Evolutionary conservation across 2,797 vertebrate species (phyloP).

Genomic region (Caiman crocodilus): DNA sequence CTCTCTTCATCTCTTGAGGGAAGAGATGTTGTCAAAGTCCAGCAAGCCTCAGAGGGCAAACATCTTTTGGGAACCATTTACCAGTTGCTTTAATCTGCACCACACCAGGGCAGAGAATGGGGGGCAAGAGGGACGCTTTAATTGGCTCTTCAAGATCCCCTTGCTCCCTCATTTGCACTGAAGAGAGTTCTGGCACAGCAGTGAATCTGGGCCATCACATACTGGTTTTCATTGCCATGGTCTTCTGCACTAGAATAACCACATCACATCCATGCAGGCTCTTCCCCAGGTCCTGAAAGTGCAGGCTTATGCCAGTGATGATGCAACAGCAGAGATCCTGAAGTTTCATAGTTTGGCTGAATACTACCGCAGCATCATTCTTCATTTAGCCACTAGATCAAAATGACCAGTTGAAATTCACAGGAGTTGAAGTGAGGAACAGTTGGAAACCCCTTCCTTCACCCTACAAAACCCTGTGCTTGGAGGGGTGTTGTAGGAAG

Average conservation of each 20-base stretch:
- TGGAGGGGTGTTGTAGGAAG: fast-evolving
- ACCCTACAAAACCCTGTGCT: fast-evolving
- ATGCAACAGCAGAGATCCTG: neutral
- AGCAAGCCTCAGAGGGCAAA: neutral
- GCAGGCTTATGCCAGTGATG: neutral
- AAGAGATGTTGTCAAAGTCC: neutral
- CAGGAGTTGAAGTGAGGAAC: neutral
- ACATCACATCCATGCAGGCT: neutral
- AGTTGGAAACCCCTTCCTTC: neutral
- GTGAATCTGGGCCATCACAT: fast-evolving
- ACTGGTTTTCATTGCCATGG: neutral
- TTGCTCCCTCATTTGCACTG: neutral
- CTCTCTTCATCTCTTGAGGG: neutral
- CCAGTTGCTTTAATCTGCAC: neutral
- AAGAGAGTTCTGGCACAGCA: neutral
- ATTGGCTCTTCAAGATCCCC: neutral
- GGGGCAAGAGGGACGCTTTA: neutral
- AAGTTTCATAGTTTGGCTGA: neutral
- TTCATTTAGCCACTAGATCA: fast-evolving
- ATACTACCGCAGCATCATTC: fast-evolving
- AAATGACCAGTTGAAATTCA: neutral
- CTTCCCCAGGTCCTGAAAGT: no score
- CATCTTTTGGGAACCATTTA: neutral
- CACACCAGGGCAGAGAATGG: neutral
- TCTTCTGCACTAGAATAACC: fast-evolving